Conservation (phyloP, 2,797 vertebrate genomes). For the Acanthiza pusilla region DNA sequence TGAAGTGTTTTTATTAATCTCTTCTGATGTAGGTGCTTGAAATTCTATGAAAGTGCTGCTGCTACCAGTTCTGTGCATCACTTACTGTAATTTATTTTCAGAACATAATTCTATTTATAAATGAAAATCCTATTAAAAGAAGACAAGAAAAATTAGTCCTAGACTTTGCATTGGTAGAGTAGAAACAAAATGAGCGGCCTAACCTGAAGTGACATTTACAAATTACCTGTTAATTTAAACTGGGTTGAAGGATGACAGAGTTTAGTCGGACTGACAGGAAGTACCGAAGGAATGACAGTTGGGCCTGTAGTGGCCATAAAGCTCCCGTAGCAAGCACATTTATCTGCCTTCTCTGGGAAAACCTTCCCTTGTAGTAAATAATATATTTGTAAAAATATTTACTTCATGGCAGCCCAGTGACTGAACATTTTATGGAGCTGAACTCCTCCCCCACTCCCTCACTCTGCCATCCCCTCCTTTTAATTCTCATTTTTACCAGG, state of each 20-base stretch:
- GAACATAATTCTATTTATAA: slow-evolving; percentile 99
- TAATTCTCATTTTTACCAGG: slow-evolving; percentile 20
- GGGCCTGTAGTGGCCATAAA: slow-evolving; percentile 85
- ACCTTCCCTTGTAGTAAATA: slow-evolving; percentile 72
- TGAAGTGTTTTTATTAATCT: slow-evolving; percentile 94
- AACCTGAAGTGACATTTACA: slow-evolving; percentile 99
- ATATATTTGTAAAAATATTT: slow-evolving; percentile 78
- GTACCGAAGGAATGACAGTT: slow-evolving; percentile 88
- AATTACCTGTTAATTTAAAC: slow-evolving; percentile 99
- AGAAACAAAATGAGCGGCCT: slow-evolving; percentile 97
- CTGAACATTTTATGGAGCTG: slow-evolving; percentile 8
- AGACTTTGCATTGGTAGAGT: slow-evolving; percentile 90
- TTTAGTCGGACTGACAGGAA: slow-evolving; percentile 95
- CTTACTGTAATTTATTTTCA: slow-evolving; percentile 98
- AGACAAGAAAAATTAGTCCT: slow-evolving; percentile 96
- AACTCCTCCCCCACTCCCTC: not conserved
- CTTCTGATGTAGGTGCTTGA: slow-evolving; percentile 86
- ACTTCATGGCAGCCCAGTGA: slow-evolving; percentile 48
- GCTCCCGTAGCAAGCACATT: slow-evolving; percentile 75
- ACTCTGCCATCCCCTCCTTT: not conserved
- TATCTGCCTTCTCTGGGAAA: slow-evolving; percentile 74
- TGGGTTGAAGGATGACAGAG: slow-evolving; percentile 97
- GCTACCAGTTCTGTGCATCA: slow-evolving; percentile 86
- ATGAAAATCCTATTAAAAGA: slow-evolving; percentile 98
- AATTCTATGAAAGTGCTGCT: slow-evolving; percentile 81